Conservation (phyloP, 2,888 invertebrate species). For the Diachrysia chrysitis region DNA sequence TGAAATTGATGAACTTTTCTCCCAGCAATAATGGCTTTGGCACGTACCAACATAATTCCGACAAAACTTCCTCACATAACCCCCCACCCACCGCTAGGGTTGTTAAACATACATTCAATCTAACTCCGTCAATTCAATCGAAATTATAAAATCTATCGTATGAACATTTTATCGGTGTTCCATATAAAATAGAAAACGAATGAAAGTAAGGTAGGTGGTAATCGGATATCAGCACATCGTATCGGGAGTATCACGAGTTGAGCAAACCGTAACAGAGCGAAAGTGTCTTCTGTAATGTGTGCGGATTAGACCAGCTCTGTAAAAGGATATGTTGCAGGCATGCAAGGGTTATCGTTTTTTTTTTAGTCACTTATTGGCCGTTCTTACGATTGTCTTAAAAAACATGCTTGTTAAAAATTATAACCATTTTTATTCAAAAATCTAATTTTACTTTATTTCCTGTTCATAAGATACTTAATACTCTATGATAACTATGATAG, state of each 20-base stretch:
- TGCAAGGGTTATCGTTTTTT: no score
- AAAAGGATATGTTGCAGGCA: constrained; percentile 32
- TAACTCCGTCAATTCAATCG: constrained; percentile 31
- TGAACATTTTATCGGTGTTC: constrained; percentile 15
- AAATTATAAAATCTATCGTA: constrained; percentile 18
- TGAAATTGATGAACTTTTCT: constrained; percentile 90
- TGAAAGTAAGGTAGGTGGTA: constrained; percentile 49
- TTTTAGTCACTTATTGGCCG: no score
- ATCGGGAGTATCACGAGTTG: constrained; percentile 43
- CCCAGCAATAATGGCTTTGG: constrained; percentile 89
- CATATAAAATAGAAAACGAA: constrained; percentile 42
- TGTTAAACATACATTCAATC: constrained; percentile 59
- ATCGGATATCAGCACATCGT: constrained; percentile 41
- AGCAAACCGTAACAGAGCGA: constrained; percentile 51
- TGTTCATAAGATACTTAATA: no score
- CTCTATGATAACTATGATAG: no score
- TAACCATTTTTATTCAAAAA: no score
- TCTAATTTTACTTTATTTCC: no score
- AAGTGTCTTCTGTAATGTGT: constrained; percentile 42
- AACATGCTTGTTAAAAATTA: no score
- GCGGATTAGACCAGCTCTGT: constrained; percentile 40
- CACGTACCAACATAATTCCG: constrained; percentile 89
- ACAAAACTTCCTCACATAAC: constrained; percentile 86
- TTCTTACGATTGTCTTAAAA: no score
- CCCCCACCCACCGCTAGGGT: constrained; percentile 75